Percentiles rank a stretch among this genome's conserved stretches.
Conservation (phyloP, 2,113 vertebrate species). For the Bubo scandiacus region DNA sequence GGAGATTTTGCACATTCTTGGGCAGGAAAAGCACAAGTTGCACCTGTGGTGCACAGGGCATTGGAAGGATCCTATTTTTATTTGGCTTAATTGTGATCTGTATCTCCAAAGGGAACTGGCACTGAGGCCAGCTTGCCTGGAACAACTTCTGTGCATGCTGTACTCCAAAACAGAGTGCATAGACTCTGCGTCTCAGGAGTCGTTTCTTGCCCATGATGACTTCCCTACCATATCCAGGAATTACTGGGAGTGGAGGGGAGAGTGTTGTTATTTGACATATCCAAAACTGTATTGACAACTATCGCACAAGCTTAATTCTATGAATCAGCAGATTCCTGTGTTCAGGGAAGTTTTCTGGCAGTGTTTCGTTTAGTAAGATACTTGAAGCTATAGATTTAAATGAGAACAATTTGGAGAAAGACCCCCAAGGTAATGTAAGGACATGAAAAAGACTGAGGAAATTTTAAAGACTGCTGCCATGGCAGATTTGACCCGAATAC, state of each 20-base stretch:
- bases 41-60: not conserved
- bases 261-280: not conserved
- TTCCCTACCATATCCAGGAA: not conserved
- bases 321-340: not conserved
- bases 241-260: not conserved
- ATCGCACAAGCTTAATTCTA: not conserved
- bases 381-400: not conserved
- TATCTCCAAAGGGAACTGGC: not conserved
- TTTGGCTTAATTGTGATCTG: not conserved
- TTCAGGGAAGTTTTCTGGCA: not conserved
- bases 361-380: not conserved
- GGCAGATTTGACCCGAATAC: not conserved
- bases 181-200: rapidly evolving
- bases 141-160: rapidly evolving
- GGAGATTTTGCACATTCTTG: not conserved
- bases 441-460: not conserved
- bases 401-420: not conserved
- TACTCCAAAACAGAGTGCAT: not conserved
- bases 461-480: not conserved
- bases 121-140: not conserved
- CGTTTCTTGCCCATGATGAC: not conserved
- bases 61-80: not conserved
- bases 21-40: not conserved
- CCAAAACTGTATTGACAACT: not conserved
- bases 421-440: not conserved